phyloP scores from a whole-genome alignment of 2,113 vertebrate species.

The Campylomormyrus tamandua region DNA sequence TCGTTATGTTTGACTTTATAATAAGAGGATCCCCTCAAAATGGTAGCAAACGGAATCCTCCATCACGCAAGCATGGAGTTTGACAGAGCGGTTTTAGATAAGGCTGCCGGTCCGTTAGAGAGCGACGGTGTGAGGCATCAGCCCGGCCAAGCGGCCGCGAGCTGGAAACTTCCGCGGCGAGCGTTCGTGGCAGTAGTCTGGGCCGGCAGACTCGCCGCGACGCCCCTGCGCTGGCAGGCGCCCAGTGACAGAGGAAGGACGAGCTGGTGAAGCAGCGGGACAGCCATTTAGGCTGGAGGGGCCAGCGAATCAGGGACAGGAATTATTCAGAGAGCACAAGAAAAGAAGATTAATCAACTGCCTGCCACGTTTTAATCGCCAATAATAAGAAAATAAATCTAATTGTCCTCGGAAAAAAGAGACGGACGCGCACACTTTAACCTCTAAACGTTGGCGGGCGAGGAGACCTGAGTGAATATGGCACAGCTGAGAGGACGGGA shows the following conservation, averaged over 20 bases:
- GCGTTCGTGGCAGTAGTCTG: neutral
- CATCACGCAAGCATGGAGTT: neutral
- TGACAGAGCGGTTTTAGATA: neutral
- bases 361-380: conserved; percentile 10
- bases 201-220: neutral
- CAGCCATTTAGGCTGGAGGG: neutral
- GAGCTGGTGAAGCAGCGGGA: conserved; percentile 11
- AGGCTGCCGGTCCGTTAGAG: neutral
- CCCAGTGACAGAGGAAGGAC: conserved; percentile 11
- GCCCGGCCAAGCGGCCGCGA: neutral
- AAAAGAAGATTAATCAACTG: conserved; percentile 15
- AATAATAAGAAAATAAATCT: conserved; percentile 17
- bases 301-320: neutral
- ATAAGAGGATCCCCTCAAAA: neutral
- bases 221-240: neutral
- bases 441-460: neutral
- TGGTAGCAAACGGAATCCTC: neutral
- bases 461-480: neutral
- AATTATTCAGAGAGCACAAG: neutral
- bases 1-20: neutral
- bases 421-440: neutral
- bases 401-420: neutral
- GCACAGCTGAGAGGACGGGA: neutral
- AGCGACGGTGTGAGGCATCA: neutral
- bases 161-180: neutral